phyloP scores from a whole-genome alignment of 2,888 invertebrate genomes.

The Oscheius sp. region DNA sequence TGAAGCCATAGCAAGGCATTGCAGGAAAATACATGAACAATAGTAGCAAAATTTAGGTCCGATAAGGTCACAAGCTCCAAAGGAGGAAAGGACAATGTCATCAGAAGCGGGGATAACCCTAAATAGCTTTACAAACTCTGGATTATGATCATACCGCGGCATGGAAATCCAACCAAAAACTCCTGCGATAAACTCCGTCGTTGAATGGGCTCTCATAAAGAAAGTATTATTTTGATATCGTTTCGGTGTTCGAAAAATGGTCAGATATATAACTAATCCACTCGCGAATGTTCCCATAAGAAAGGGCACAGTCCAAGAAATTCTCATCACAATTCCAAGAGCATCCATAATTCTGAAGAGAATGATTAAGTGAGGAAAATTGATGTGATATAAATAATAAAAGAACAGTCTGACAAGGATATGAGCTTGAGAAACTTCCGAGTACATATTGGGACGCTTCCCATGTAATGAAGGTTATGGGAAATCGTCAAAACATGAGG shows the following conservation, averaged over 20 bases:
- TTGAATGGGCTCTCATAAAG: constrained; percentile 24
- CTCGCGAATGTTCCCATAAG: background rate
- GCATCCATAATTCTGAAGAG: constrained; percentile 8
- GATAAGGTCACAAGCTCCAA: background rate
- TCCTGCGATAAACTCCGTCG: constrained; percentile 10
- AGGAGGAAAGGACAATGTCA: constrained; percentile 9
- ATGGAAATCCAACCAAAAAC: constrained; percentile 18
- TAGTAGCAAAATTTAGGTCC: constrained; percentile 18
- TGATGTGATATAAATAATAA: no score
- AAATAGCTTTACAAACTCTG: background rate
- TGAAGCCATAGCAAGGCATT: background rate
- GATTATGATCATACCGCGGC: background rate
- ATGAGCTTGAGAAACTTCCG: no score
- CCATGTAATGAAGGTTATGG: no score
- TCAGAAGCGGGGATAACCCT: background rate
- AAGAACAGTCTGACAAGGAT: no score
- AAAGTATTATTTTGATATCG: constrained; percentile 10
- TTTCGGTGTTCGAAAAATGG: constrained; percentile 22
- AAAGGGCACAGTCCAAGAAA: background rate
- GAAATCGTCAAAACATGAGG: no score
- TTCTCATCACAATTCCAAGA: constrained; percentile 1
- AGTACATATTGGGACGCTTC: no score
- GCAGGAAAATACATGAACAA: background rate
- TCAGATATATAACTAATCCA: constrained; percentile 13
- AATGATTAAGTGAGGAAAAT: no score